Base-by-base conservation (phyloP, 92 coral and sea anemone genomes). In the Galaxea fascicularis region DNA sequence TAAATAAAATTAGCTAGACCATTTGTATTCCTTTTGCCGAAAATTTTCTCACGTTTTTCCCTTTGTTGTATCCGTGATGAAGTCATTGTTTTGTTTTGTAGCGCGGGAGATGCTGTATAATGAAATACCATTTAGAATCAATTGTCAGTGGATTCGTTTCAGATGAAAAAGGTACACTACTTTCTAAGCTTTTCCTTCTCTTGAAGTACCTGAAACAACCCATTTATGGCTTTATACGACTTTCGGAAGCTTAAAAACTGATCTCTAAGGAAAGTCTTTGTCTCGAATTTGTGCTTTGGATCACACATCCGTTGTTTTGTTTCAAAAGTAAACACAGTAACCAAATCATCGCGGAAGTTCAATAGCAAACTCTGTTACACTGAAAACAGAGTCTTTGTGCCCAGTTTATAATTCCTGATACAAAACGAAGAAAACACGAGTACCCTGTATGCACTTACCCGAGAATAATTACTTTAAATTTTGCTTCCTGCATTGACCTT, bases 261-360 rank as follows among this genome's bases (percentile, higher is more conserved):
- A 77, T 44, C 58, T n/a, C 4, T 22, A 9, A 46, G 58, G 39
- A 76, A n/a, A 21, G 28, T 17, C 74, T 66, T 66, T 51, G 74
- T 79, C 39, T 30, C 60, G 3, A 28, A 18, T 28, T 64, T 46
- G 73, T 64, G 60, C 24, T 77, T 27, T 17, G 52, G 59, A 41
- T 65, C 49, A 26, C 22, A 25, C 77, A 57, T 80, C 77, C 77
- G 66, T 25, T 80, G 77, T 68, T 52, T 80, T 68, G 76, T 69
- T 30, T 30, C 26, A 22, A 68, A 80, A 70, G 75, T 51, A 79
- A 80, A 65, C 49, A 67, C 29, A 30, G 68, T 15, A 16, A 66
- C 31, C 39, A 35, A 17, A 25, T 39, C 27, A 80, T 54, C 77
- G 35, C 31, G 69, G 68, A 69, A 80, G 67, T 67, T 14, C 16